phyloP scores from a whole-genome alignment of 1,140 invertebrate genomes.

The Drosophila punjabiensis region DNA sequence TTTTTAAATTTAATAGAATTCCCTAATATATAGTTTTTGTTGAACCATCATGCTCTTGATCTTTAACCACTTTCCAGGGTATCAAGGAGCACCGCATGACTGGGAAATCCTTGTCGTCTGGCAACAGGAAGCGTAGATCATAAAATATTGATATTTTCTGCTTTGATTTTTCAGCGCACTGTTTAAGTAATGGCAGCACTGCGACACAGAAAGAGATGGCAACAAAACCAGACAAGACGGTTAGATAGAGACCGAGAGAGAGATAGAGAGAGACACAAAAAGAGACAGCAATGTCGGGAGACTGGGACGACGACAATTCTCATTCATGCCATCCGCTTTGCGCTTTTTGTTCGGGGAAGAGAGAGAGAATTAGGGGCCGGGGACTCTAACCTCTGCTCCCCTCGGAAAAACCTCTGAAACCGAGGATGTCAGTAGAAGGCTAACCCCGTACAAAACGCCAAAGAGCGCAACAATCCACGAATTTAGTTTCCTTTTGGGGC shows the following conservation, averaged over 20 bases:
- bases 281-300: slow-evolving; percentile 43
- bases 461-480: slow-evolving; percentile 79
- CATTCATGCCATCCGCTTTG: slow-evolving; percentile 61
- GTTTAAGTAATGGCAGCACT: slow-evolving; percentile 75
- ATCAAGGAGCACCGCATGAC: slow-evolving; percentile 31
- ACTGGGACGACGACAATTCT: slow-evolving; percentile 62
- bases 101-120: slow-evolving; percentile 55
- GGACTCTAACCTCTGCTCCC: slow-evolving; percentile 20
- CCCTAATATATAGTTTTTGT: background rate
- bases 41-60: slow-evolving; percentile 1
- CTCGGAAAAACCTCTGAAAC: slow-evolving; percentile 33
- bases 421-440: slow-evolving; percentile 52
- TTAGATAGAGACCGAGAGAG: slow-evolving; percentile 14
- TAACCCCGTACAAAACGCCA: slow-evolving; percentile 64
- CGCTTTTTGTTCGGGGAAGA: slow-evolving; percentile 40
- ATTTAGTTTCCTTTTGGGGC: slow-evolving; percentile 78
- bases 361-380: background rate
- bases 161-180: slow-evolving; percentile 77
- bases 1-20: background rate
- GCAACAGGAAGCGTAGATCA: slow-evolving; percentile 77
- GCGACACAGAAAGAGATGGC: slow-evolving; percentile 28
- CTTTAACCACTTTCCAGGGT: background rate
- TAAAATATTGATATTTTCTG: slow-evolving; percentile 83
- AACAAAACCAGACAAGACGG: slow-evolving; percentile 32
- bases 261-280: slow-evolving; percentile 11